Evolutionary conservation across 2,888 invertebrate genomes (phyloP), one percentile per base, ranked within the genome.

Genomic region (Drosophila subquinaria): DNA sequence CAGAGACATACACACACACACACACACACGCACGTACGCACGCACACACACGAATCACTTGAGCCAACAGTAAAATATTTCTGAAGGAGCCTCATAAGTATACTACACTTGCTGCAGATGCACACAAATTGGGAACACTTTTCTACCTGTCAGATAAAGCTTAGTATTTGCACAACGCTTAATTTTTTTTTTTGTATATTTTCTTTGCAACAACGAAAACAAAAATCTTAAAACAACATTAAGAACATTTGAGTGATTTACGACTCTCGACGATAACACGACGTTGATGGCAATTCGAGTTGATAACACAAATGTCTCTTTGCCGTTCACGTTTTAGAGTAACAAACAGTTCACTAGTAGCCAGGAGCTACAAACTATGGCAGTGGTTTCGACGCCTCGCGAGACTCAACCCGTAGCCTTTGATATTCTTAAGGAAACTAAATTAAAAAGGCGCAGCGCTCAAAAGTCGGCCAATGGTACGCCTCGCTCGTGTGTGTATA

Each of bases 391-490:
- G 17, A 43, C 57, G 48, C 55, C 64, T 47, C 38, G 60, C 59
- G 64, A 38, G 50, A 45, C 36, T 40, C 71, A 67, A 75, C 73
- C 85, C 80, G 72, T 56, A 67, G 55, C 73, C 77, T 69, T 66
- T 65, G 75, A 79, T 72, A 75, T 82, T 76, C 72, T 74, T 62
- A 72, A 71, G 69, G 69, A 78, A 78, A 88, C 84, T 84, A 71
- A 80, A 76, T 40, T 56, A 51, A 36, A 59, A 60, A 65, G 69
- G 53, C 70, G 52, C 55, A 59, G 47, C 51, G 47, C 63, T 53
- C 56, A 60, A 63, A 88, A 85, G 72, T 84, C 78, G 81, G 86
- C 82, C 73, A 79, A 76, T 71, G 60, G 68, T 69, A 53, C 51
- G 55, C 42, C 38, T 45, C 36, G 52, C 55, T 43, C 38, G 9